Conservation (phyloP, 37 sponge, comb jelly and placozoan species). For the Tethya wilhelma region DNA sequence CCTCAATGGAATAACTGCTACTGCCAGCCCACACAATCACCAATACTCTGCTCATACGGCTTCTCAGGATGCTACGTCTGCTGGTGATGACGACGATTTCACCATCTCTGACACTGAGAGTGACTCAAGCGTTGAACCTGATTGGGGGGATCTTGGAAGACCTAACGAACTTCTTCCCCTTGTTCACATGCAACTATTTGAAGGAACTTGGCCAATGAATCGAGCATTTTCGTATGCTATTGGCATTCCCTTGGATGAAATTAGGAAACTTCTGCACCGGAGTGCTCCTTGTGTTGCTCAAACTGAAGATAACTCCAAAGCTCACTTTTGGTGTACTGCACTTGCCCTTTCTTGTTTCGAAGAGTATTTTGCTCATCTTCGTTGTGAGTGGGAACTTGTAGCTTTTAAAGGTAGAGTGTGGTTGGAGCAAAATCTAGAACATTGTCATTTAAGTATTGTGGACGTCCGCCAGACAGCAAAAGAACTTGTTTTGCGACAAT, state of each 20-base stretch:
- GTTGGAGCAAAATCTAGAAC: slow-evolving; percentile 32
- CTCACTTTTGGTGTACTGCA: slow-evolving; percentile 54
- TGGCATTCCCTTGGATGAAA: slow-evolving; percentile 43
- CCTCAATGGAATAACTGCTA: background rate
- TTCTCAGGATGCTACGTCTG: background rate
- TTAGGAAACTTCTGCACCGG: slow-evolving; percentile 10
- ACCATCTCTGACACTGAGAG: slow-evolving; percentile 39
- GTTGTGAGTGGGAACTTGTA: slow-evolving; percentile 52
- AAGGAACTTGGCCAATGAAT: slow-evolving; percentile 54
- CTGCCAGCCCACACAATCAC: too few species aligned
- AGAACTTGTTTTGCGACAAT: slow-evolving; percentile 28
- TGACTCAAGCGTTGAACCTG: slow-evolving; percentile 48
- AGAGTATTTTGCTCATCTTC: slow-evolving; percentile 29
- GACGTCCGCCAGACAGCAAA: slow-evolving; percentile 3
- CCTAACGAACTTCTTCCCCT: slow-evolving; percentile 45
- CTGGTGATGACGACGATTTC: slow-evolving; percentile 9
- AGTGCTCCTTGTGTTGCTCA: background rate
- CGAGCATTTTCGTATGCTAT: slow-evolving; percentile 51
- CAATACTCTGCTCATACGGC: background rate
- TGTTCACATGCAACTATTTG: slow-evolving; percentile 56
- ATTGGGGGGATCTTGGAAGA: slow-evolving; percentile 41
- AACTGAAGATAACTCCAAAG: slow-evolving; percentile 11
- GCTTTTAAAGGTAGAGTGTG: slow-evolving; percentile 43
- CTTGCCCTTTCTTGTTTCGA: slow-evolving; percentile 51
- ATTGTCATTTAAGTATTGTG: slow-evolving; percentile 4